Conservation (phyloP, 2,797 vertebrate species). For the Myotis daubentonii region DNA sequence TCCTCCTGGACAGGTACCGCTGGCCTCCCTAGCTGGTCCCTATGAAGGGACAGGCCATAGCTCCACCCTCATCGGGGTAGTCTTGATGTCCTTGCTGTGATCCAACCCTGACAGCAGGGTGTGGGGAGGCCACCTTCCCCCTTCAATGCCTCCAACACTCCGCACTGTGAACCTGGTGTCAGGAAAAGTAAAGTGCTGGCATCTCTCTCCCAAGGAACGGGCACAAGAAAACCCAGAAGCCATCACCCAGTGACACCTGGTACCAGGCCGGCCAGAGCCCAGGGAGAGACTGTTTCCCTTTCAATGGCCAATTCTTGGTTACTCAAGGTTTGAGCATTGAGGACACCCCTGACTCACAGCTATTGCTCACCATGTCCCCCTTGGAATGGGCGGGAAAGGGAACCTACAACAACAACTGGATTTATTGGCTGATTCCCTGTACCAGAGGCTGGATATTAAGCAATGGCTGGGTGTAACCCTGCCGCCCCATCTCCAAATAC, state of each 20-base stretch:
- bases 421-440: not conserved
- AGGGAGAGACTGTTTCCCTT: not conserved
- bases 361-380: not conserved
- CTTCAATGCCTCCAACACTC: not conserved
- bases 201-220: not conserved
- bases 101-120: not conserved
- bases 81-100: not conserved
- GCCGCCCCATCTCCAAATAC: not conserved
- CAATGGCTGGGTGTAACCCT: not conserved
- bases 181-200: not conserved
- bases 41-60: not conserved
- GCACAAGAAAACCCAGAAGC: not conserved
- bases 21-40: not conserved
- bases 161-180: not conserved
- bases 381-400: not conserved
- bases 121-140: not conserved
- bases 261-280: not conserved
- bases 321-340: not conserved
- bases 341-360: not conserved
- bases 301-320: not conserved
- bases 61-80: not conserved
- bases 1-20: not conserved
- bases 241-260: not conserved
- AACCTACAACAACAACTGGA: not conserved
- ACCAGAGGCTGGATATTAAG: not conserved